These are phyloP conservation scores for Pseudococcus longispinus DNA, from an alignment of 2,888 invertebrate species.

Conservation along the genomic window DNA sequence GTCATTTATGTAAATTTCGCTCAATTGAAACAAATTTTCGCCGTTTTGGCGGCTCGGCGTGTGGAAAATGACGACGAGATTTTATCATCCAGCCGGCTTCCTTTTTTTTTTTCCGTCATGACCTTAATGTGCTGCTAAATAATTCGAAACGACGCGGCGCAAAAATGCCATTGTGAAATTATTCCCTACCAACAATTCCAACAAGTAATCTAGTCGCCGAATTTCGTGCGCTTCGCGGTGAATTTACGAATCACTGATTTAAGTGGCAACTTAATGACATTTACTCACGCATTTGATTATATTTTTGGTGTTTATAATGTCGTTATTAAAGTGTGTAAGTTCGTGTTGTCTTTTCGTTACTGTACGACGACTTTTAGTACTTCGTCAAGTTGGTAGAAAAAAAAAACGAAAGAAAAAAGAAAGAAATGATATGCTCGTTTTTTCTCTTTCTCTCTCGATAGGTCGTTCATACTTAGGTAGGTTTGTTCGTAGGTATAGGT, in stretches of 20 bases:
- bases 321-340: conserved; percentile 41
- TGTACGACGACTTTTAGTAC: conserved; percentile 32
- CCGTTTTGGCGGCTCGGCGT: background rate
- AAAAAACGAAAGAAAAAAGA: background rate
- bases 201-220: conserved; percentile 21
- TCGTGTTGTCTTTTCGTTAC: conserved; percentile 44
- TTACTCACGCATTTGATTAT: conserved; percentile 41
- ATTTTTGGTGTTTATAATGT: conserved; percentile 44
- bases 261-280: conserved; percentile 45
- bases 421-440: background rate
- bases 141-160: background rate
- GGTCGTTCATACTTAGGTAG: background rate
- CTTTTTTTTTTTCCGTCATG: background rate
- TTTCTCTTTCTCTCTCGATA: background rate
- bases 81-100: background rate
- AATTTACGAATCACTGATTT: conserved; percentile 40
- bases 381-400: background rate
- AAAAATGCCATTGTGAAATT: background rate
- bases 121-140: conserved; percentile 26
- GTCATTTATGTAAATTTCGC: background rate
- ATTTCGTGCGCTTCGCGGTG: conserved; percentile 18
- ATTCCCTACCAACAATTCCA: conserved; percentile 30
- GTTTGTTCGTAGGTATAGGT: background rate
- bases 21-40: background rate
- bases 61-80: background rate